Evolutionary conservation across 2,888 invertebrate genomes (phyloP).

Genomic region (Hirtodrosophila cameraria): DNA sequence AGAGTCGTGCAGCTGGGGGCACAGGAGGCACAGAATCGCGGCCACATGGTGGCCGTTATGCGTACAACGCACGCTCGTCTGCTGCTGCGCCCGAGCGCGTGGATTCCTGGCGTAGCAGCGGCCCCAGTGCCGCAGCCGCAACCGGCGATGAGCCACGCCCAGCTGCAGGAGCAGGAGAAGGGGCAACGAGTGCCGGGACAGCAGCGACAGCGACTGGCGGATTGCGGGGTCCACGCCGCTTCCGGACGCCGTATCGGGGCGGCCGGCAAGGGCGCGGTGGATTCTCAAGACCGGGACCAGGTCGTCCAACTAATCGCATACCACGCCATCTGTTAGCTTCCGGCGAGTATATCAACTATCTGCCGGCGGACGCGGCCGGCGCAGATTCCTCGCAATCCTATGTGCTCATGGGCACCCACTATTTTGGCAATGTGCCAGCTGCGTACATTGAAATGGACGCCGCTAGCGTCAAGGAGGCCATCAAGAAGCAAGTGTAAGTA

Average conservation of each 20-base stretch:
- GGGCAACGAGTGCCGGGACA: constrained; percentile 59
- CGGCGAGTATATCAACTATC: constrained; percentile 80
- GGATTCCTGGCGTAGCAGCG: constrained; percentile 84
- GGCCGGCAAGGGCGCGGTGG: constrained; percentile 83
- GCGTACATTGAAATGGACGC: constrained; percentile 84
- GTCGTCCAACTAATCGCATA: constrained; percentile 83
- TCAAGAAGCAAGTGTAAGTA: constrained; percentile 96
- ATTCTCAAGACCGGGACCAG: constrained; percentile 84
- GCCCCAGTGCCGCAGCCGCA: constrained; percentile 67
- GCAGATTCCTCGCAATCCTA: constrained; percentile 81
- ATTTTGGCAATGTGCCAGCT: constrained; percentile 83
- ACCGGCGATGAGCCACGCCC: constrained; percentile 65
- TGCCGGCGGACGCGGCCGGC: constrained; percentile 81
- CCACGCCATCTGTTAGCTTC: constrained; percentile 83
- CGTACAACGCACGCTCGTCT: constrained; percentile 70
- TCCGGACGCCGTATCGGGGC: constrained; percentile 82
- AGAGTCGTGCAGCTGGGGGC: constrained; percentile 22
- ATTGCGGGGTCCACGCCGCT: constrained; percentile 81
- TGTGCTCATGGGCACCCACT: constrained; percentile 84
- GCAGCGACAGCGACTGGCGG: constrained; percentile 46
- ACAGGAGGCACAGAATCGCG: constrained; percentile 54
- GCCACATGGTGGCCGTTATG: constrained; percentile 74
- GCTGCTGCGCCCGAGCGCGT: constrained; percentile 79
- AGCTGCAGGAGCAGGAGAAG: constrained; percentile 24
- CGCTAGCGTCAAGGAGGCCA: constrained; percentile 90